Evolutionary conservation across 2,797 vertebrate species (phyloP), one percentile per base, ranked within the genome.

Genomic region (Myripristis murdjan): DNA sequence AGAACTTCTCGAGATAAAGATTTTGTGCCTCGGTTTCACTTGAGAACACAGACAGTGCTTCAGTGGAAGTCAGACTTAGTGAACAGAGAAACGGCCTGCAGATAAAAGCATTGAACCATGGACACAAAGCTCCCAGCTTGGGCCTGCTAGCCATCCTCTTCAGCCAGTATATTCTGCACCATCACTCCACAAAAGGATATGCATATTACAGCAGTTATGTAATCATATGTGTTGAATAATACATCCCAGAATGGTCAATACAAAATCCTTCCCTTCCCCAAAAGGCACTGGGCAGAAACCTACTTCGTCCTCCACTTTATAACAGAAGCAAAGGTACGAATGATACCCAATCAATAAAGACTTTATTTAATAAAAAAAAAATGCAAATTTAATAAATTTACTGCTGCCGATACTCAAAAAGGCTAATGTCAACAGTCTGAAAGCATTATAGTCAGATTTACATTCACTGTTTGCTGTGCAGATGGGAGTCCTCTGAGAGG

Each of bases 171-270:
- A 64, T 62, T 41, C 54, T 56, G 53, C 31, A 60, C 15, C 46
- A 33, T 5, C 56, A 63, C 5, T 18, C 18, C 60, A 77, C 63
- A 64, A 78, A 72, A 73, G 46, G 55, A 66, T 18, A 41, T 73
- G 12, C 57, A 51, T 52, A 33, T 47, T 26, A 33, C 15, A 24
- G 3, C 33, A 23, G 24, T 35, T 31, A n/a, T 9, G 2, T 35
- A 81, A 60, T 47, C 56, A 49, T 52, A 66, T 69, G 48, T 24
- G 54, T 70, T 80, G 43, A 70, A 77, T 76, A 73, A 85, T 68
- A 57, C 60, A 67, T 73, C 8, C 61, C 35, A 46, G 28, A 62
- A 56, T 57, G 72, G 69, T 78, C 53, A 60, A 71, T 28, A 65
- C 37, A 46, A 15, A 39, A 57, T 44, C 10, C 49, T 24, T 72